phyloP scores from a whole-genome alignment of 2,113 vertebrate species.

The Chaetodon trifascialis region DNA sequence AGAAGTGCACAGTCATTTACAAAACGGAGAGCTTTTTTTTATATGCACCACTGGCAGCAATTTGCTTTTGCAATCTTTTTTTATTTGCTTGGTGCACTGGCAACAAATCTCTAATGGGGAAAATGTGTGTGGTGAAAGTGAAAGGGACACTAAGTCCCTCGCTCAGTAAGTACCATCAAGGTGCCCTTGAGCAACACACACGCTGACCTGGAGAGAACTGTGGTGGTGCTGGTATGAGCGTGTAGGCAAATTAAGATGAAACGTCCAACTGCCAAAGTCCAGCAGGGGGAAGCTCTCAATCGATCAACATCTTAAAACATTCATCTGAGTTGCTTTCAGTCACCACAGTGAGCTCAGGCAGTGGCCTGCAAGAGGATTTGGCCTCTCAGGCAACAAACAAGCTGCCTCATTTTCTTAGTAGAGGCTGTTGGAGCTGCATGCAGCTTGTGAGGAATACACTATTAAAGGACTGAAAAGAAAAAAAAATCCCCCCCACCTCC shows the following conservation, averaged over 20 bases:
- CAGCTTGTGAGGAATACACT: not conserved
- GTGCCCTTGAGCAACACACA: constrained; percentile 42
- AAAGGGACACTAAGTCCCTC: constrained; percentile 2
- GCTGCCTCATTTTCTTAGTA: not conserved
- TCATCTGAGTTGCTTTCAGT: not conserved
- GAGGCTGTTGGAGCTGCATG: not conserved
- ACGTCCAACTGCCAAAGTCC: not conserved
- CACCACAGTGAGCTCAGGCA: not conserved
- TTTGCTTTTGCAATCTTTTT: constrained; percentile 37
- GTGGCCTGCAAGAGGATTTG: not conserved
- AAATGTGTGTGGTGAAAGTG: constrained; percentile 22
- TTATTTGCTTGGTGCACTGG: constrained; percentile 40
- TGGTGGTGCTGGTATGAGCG: not conserved
- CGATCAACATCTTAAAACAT: not conserved
- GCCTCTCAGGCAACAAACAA: not conserved
- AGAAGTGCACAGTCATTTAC: constrained; percentile 44
- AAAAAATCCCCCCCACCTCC: not conserved
- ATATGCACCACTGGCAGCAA: constrained; percentile 20
- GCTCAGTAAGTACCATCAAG: constrained; percentile 12
- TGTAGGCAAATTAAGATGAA: constrained; percentile 9
- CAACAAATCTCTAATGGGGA: constrained; percentile 23
- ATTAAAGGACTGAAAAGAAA: not conserved
- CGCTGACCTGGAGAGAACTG: not conserved
- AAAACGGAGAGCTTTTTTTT: constrained; percentile 29
- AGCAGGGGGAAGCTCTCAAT: not conserved